Evolutionary conservation across 2,113 vertebrate genomes (phyloP).

Genomic region (Andinoacara biseriatus): DNA sequence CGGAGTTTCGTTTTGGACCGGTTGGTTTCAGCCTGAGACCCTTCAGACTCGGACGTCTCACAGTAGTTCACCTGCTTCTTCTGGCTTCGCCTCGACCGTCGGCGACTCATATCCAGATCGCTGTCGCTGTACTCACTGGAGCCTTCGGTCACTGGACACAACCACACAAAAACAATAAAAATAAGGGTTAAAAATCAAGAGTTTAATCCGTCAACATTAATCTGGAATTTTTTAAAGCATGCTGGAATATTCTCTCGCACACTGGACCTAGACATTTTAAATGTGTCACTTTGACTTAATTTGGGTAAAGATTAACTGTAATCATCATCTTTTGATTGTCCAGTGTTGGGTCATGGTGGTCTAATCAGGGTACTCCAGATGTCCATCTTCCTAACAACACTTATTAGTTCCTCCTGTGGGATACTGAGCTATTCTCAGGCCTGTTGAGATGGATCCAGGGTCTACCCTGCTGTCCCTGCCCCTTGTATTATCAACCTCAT

Average conservation of each 20-base stretch:
- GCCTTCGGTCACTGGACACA: slow-evolving; percentile 84
- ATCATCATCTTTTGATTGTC: no score
- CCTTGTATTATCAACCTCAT: no score
- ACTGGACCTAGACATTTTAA: neutral
- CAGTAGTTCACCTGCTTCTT: slow-evolving; percentile 94
- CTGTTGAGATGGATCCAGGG: no score
- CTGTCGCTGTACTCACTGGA: slow-evolving; percentile 92
- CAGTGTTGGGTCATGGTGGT: no score
- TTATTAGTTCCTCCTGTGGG: no score
- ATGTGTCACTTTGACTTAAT: neutral
- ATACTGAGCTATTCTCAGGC: no score
- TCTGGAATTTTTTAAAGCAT: no score
- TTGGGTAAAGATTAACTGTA: no score
- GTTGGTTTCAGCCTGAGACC: slow-evolving; percentile 87
- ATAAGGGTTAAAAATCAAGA: rapidly evolving
- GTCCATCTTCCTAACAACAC: no score
- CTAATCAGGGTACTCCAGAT: no score
- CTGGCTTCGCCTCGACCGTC: slow-evolving; percentile 91
- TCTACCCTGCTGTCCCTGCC: no score
- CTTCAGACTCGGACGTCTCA: slow-evolving; percentile 94
- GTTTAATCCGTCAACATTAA: neutral
- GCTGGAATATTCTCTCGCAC: neutral
- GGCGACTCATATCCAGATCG: slow-evolving; percentile 91
- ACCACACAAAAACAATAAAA: neutral
- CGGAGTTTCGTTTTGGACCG: slow-evolving; percentile 80